These are phyloP conservation scores for Dermatophagoides farinae DNA, from an alignment of 1,140 invertebrate genomes.

Conservation along the genomic window DNA sequence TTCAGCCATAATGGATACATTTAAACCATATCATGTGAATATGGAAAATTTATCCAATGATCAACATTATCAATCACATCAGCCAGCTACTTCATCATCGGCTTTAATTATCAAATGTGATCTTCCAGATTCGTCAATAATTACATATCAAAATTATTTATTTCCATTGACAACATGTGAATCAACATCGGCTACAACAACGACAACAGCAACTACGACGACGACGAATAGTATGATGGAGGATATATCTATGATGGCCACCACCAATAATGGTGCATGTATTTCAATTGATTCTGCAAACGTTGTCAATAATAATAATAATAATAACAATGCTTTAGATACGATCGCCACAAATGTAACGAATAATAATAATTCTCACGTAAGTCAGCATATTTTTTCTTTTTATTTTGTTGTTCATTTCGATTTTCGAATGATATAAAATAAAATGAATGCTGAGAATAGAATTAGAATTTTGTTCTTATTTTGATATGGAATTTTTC, in stretches of 20 bases:
- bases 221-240: background rate
- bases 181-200: background rate
- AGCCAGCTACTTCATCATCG: background rate
- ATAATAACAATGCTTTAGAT: background rate
- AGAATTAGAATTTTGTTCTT: no score
- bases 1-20: background rate
- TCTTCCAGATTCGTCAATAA: background rate
- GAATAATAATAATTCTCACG: background rate
- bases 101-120: background rate
- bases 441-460: no score
- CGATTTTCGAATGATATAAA: no score
- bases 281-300: no score
- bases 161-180: background rate
- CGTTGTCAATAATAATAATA: no score
- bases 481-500: no score
- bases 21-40: background rate
- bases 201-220: background rate
- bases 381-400: background rate
- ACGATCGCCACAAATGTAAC: background rate
- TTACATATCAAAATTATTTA: slow-evolving; percentile 8
- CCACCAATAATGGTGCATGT: no score
- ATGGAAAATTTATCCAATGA: background rate
- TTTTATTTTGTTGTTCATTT: background rate
- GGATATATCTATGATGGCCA: no score
- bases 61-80: background rate